Evolutionary conservation across 2,888 invertebrate genomes (phyloP).

Genomic region (Cosmopolites sordidus): DNA sequence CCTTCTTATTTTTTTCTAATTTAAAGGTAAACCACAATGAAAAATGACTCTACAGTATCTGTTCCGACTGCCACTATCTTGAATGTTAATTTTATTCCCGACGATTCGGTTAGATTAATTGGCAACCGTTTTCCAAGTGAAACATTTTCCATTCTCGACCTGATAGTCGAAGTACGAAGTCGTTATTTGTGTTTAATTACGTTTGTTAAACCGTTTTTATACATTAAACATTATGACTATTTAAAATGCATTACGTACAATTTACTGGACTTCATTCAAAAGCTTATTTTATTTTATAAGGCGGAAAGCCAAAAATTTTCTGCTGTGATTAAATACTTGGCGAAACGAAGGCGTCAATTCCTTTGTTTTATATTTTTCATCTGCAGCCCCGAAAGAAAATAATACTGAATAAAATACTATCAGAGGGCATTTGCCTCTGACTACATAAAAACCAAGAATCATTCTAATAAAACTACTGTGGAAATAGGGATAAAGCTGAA

Average conservation of each 20-base stretch:
- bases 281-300: background rate
- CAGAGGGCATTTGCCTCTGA: slow-evolving; percentile 21
- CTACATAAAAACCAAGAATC: slow-evolving; percentile 21
- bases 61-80: too few species aligned
- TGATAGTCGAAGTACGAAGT: too few species aligned
- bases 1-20: too few species aligned
- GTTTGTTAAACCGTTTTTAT: too few species aligned
- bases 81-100: too few species aligned
- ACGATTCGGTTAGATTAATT: too few species aligned
- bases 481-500: slow-evolving; percentile 18
- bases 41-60: too few species aligned
- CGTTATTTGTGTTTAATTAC: too few species aligned
- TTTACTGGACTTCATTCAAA: background rate
- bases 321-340: background rate
- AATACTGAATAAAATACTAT: slow-evolving; percentile 20
- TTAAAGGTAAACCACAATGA: too few species aligned
- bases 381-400: slow-evolving; percentile 17
- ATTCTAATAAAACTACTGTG: slow-evolving; percentile 22
- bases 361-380: slow-evolving; percentile 15
- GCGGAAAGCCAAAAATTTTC: slow-evolving; percentile 1
- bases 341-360: slow-evolving; percentile 16
- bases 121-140: too few species aligned
- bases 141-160: too few species aligned
- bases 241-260: background rate
- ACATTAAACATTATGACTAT: background rate